phyloP scores from a whole-genome alignment of 2,797 vertebrate genomes.

The Urosaurus nigricauda region DNA sequence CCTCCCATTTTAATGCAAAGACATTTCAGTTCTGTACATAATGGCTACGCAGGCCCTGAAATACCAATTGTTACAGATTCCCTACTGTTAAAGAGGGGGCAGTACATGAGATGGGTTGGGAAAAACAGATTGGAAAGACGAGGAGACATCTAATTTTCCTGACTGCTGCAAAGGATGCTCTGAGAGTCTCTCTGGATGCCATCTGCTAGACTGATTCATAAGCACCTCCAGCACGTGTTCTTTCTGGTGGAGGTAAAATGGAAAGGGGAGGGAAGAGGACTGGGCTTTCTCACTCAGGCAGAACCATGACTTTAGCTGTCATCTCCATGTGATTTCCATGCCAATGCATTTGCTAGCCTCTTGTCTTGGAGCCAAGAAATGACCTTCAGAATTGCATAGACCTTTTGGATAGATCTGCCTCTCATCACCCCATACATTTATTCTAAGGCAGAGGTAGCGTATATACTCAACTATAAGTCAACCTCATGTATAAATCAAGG shows the following conservation, averaged over 20 bases:
- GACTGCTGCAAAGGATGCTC: neutral
- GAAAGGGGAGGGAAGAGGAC: too few species aligned
- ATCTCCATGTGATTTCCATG: neutral
- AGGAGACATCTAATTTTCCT: neutral
- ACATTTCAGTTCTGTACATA: neutral
- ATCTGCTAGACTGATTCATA: neutral
- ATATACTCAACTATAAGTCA: too few species aligned
- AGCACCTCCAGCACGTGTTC: neutral
- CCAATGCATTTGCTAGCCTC: neutral
- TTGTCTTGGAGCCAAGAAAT: neutral
- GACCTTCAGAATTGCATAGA: neutral
- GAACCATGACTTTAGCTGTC: neutral
- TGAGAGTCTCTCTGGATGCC: slow-evolving; percentile 13
- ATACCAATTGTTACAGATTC: neutral
- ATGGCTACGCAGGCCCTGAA: neutral
- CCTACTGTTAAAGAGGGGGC: neutral
- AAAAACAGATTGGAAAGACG: neutral
- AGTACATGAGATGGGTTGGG: too few species aligned
- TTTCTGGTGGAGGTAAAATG: neutral
- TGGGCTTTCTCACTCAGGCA: neutral
- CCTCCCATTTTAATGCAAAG: neutral
- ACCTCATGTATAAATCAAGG: too few species aligned
- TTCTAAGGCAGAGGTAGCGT: too few species aligned
- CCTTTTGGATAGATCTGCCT: neutral
- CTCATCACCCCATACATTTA: too few species aligned